These are phyloP conservation scores for Orthosia gracilis DNA, from an alignment of 2,888 invertebrate species.

Conservation along the genomic window DNA sequence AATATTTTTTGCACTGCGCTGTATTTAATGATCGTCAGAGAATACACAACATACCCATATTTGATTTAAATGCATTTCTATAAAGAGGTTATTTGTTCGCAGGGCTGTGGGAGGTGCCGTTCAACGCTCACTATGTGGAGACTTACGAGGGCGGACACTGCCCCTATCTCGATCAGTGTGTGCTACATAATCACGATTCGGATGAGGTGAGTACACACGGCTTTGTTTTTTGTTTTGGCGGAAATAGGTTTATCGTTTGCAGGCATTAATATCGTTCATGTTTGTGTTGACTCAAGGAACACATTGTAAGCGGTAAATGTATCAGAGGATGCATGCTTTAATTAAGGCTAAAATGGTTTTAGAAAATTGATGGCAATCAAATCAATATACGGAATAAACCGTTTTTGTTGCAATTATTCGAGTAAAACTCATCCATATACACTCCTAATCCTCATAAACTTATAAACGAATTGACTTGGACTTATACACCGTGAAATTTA, in stretches of 20 bases:
- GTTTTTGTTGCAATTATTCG: too few relatives aligned
- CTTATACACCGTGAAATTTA: too few relatives aligned
- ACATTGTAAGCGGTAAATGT: not conserved
- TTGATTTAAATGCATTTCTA: constrained; percentile 33
- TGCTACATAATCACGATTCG: constrained; percentile 96
- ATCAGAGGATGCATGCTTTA: not conserved
- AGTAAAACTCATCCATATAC: not conserved
- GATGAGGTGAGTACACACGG: constrained; percentile 87
- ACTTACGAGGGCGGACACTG: constrained; percentile 98
- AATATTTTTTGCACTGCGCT: constrained; percentile 27
- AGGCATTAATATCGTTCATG: not conserved
- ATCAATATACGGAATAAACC: too few relatives aligned
- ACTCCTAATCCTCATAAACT: not conserved
- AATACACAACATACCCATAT: constrained; percentile 21
- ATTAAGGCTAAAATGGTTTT: not conserved
- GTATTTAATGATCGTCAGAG: constrained; percentile 31
- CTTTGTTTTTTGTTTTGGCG: constrained; percentile 1
- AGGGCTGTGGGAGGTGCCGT: constrained; percentile 98
- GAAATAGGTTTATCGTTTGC: not conserved
- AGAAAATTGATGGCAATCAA: not conserved
- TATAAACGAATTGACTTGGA: not conserved
- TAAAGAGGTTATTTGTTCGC: constrained; percentile 60
- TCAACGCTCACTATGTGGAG: constrained; percentile 97
- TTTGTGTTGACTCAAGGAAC: not conserved
- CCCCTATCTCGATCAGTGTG: constrained; percentile 97